Conservation (phyloP, 2,113 vertebrate species). For the Pyrgilauda ruficollis region DNA sequence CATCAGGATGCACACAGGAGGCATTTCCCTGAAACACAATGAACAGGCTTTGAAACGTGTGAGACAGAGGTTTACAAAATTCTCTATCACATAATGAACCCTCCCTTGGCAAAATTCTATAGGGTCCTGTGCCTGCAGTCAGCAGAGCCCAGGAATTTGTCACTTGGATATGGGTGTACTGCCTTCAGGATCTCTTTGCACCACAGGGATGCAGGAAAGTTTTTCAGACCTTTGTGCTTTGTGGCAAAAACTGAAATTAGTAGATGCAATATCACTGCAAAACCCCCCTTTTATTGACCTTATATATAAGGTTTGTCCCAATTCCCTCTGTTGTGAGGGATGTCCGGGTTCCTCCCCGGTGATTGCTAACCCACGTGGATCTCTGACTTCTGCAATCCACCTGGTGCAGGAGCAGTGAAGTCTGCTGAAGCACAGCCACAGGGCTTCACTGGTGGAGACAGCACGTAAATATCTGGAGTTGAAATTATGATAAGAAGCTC, state of each 20-base stretch:
- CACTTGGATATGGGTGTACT: accelerated
- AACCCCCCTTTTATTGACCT: not conserved
- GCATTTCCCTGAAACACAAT: not conserved
- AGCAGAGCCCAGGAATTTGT: not conserved
- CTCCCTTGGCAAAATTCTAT: not conserved
- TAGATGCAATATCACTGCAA: not conserved
- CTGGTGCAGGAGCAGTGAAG: not conserved
- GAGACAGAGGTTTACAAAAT: not conserved
- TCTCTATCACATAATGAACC: not conserved
- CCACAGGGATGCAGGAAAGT: accelerated
- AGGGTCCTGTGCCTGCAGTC: not conserved
- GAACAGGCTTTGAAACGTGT: not conserved
- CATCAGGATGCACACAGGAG: accelerated
- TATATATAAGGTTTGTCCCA: not conserved
- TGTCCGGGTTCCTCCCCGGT: not conserved
- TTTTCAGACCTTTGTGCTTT: not conserved
- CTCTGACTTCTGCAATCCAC: not conserved
- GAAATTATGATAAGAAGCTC: not conserved
- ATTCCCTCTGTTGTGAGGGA: not conserved
- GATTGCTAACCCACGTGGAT: accelerated
- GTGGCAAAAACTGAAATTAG: not conserved
- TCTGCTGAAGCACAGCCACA: not conserved
- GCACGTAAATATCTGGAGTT: not conserved
- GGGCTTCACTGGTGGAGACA: not conserved
- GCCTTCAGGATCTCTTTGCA: not conserved